Base-by-base conservation (phyloP, 2,888 invertebrate genomes). In the Tanypteryx hageni region DNA sequence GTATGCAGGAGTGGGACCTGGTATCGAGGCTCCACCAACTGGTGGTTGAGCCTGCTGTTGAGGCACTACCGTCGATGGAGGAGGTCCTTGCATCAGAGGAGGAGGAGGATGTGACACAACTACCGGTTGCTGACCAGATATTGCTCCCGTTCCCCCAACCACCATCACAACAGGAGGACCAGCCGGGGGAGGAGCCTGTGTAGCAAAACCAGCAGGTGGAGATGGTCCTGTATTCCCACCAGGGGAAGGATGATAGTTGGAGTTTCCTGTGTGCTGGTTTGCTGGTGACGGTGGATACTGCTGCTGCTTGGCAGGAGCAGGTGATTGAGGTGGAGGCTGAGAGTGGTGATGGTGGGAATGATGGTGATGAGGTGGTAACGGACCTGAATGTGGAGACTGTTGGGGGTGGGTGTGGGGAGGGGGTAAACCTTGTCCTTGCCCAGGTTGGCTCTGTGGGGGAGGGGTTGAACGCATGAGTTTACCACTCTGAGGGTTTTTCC, bases 391-490 rank as follows among this genome's bases (percentile, higher is more conserved):
- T 9, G 82, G 27, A 13, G 59, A 14, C 10, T n/a, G 83, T 44
- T 61, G 92, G n/a, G 59, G 92, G 22, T 81, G 92, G 18, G n/a
- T 57, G 4, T n/a, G 58, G 59, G 92, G 57, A n/a, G 56, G 92
- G 27, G 84, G 92, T 16, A 61, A 27, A n/a, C 92, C 83, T 22
- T 58, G 58, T 16, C 92, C 59, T 22, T 58, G 58, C 11, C 61
- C 58, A 44, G 64, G 64, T 31, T 31, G 31, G 61, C 27, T 27
- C 16, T 95, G 94, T 44, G 96, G 96, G 13, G 96, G 96, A 81
- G 96, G 96, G 1, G 96, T 96, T 93, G 96, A 96, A 76, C 97
- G 96, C 94, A 97, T 96, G 92, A 97, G 94, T 94, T 97, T 97
- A 86, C 97, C 97, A 81, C 96, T 95, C 95, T 96, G 95, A 92